Percentiles rank a stretch among this genome's conserved stretches.
phyloP scores from a whole-genome alignment of 1,140 invertebrate genomes.

The Apis mellifera region Amel_HAv3.1 CM009939.2:10001501-10002000 shows the following conservation, averaged over 20 bases:
- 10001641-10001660: slow-evolving; percentile 38
- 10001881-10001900: not conserved
- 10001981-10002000: not conserved
- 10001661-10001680: not conserved
- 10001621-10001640: not conserved
- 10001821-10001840: not conserved
- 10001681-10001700: slow-evolving; percentile 11
- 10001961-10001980: slow-evolving; percentile 8
- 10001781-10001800: slow-evolving; percentile 6
- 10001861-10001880: not conserved
- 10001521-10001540: slow-evolving; percentile 25
- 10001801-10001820: slow-evolving; percentile 1
- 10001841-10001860: slow-evolving; percentile 13
- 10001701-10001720: slow-evolving; percentile 34
- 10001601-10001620: not conserved
- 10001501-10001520: too few species aligned
- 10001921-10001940: not conserved
- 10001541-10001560: slow-evolving; percentile 51
- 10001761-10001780: slow-evolving; percentile 41
- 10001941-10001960: not conserved
- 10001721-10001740: slow-evolving; percentile 50
- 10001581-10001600: slow-evolving; percentile 3
- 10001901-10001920: not conserved
- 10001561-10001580: not conserved
- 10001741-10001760: slow-evolving; percentile 16